Base-by-base conservation (phyloP, 2,888 invertebrate species). In the Matsumyia berberina region DNA sequence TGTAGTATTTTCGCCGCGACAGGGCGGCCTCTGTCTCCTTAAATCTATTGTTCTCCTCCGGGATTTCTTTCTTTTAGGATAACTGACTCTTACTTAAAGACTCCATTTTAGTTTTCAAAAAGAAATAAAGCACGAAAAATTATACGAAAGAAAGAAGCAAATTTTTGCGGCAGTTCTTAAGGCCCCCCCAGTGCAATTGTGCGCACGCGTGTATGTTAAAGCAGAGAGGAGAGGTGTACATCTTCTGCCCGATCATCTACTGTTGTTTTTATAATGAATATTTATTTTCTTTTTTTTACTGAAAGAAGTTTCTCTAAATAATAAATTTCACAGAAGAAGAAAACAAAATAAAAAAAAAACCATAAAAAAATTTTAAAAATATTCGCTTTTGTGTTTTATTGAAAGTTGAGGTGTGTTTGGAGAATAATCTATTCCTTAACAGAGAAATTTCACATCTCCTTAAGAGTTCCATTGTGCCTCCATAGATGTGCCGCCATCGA, bases 221-320 rank as follows among this genome's bases (percentile, higher is more conserved):
- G 51, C 53, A 64, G 42, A 29, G 55, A 53, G 64, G 74, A 74
- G 85, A 66, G 70, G 58, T 69, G 62, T 46, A 49, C 74, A 76
- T 80, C 46, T 76, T 66, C 53, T 74, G 58, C 44, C 74, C 60
- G 57, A 80, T 74, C 80, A 80, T 85, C 74, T 58, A 66, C 70
- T 78, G 57, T 83, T 72, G 46, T 83, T 70, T 55, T 67, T 74
- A 76, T 70, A 73, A 80, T 51, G 74, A 85, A 85, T 85, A 85
- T 85, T 85, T 85, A 85, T 85, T 85, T 80, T 76, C 74, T 76
- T 80, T 73, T 79, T 77, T 85, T 76, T 79, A 85, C 70, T 76
- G 74, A 79, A 83, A 76, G 74, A 80, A 80, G 74, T 80, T 80
- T 80, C 80, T 76, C 64, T 80, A 53, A 24, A 66, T 46, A 80